Evolutionary conservation across 1,140 invertebrate species (phyloP).

Genomic region (Spodoptera litura): DNA sequence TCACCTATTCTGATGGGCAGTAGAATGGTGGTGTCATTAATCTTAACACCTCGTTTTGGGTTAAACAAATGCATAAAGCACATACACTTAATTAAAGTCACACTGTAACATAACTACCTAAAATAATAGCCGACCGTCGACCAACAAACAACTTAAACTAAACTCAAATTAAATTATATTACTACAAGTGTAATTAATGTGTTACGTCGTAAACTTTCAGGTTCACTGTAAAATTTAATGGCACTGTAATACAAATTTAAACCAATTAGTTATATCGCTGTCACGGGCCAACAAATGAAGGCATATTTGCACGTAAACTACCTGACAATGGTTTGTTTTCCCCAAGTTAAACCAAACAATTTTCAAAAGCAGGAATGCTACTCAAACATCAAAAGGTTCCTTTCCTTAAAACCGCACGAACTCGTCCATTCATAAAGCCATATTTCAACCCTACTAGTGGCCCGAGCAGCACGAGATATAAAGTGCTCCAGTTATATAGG

Average conservation of each 20-base stretch:
- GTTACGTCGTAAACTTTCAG: constrained; percentile 25
- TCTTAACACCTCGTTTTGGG: too few species aligned
- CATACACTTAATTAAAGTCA: neutral
- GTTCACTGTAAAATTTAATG: constrained; percentile 32
- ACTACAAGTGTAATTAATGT: constrained; percentile 43
- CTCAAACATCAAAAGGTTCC: constrained; percentile 37
- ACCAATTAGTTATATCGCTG: constrained; percentile 7
- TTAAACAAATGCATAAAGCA: neutral
- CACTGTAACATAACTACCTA: constrained; percentile 2
- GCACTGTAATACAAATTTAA: constrained; percentile 4
- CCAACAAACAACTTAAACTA: constrained; percentile 33
- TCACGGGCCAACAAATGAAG: neutral
- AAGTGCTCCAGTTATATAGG: constrained; percentile 28
- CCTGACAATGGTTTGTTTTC: constrained; percentile 5
- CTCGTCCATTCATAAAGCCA: constrained; percentile 47
- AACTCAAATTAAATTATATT: constrained; percentile 41
- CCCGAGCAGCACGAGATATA: constrained; percentile 30
- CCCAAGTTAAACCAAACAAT: constrained; percentile 4
- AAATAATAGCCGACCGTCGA: constrained; percentile 16
- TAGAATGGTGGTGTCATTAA: too few species aligned
- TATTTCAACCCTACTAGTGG: constrained; percentile 45
- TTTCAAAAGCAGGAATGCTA: constrained; percentile 34
- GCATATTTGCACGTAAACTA: neutral
- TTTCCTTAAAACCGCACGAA: constrained; percentile 38
- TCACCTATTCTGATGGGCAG: too few species aligned